phyloP scores from a whole-genome alignment of 1,140 invertebrate species.

The Sarcophaga peregrina region DNA sequence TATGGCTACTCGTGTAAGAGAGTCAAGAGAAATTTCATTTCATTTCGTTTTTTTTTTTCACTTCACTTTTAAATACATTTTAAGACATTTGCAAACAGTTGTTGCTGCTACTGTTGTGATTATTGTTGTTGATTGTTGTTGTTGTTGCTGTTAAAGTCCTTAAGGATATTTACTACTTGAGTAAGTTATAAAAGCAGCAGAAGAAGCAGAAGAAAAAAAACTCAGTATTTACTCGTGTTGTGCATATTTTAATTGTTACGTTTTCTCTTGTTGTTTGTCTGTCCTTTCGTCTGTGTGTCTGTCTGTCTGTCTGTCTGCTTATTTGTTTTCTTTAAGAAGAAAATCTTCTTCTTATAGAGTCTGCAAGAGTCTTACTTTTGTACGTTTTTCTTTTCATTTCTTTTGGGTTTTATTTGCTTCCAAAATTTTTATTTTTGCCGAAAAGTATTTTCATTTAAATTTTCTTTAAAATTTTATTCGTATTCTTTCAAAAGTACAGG shows the following conservation, averaged over 20 bases:
- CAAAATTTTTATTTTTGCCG: neutral
- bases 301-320: neutral
- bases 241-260: slow-evolving; percentile 67
- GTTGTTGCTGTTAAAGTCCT: slow-evolving; percentile 45
- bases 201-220: neutral
- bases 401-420: neutral
- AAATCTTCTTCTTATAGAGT: slow-evolving; percentile 11
- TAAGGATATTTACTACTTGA: slow-evolving; percentile 66
- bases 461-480: slow-evolving; percentile 15
- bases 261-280: slow-evolving; percentile 48
- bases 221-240: slow-evolving; percentile 65
- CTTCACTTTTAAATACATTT: slow-evolving; percentile 62
- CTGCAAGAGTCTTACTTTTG: neutral
- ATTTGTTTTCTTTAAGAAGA: neutral
- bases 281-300: too few relatives aligned
- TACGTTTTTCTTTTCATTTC: slow-evolving; percentile 17
- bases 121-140: neutral
- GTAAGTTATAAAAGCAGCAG: slow-evolving; percentile 46
- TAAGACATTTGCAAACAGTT: slow-evolving; percentile 62
- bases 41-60: slow-evolving; percentile 51
- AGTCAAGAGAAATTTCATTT: too few relatives aligned
- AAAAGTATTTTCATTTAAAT: slow-evolving; percentile 42
- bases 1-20: neutral
- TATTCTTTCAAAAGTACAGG: slow-evolving; percentile 46
- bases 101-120: neutral